Evolutionary conservation across 2,888 invertebrate species (phyloP).

Genomic region (Toxonevra muliebris): DNA sequence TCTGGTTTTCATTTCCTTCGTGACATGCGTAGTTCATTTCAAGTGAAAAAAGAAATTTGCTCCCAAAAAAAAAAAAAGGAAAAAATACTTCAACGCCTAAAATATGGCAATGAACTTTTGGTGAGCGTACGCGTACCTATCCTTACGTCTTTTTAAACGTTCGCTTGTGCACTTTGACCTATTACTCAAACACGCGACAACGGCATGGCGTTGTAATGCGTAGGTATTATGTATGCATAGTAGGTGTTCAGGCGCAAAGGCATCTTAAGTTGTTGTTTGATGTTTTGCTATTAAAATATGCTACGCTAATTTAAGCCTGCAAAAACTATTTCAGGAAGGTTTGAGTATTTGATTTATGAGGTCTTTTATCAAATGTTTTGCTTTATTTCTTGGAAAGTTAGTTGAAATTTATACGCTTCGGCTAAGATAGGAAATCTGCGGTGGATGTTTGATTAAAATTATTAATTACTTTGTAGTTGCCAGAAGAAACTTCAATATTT

Average conservation of each 20-base stretch:
- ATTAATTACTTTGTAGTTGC: too few species aligned
- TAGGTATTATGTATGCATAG: background rate
- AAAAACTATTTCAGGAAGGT: background rate
- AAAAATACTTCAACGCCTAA: background rate
- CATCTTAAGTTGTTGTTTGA: background rate
- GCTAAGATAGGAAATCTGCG: too few species aligned
- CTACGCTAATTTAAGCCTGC: background rate
- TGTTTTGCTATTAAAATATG: background rate
- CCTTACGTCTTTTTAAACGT: slow-evolving; percentile 2
- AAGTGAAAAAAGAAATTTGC: background rate
- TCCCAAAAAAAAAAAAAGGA: background rate
- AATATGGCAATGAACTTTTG: slow-evolving; percentile 42
- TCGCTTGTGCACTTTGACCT: slow-evolving; percentile 16
- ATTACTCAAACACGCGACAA: background rate
- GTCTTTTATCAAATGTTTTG: background rate
- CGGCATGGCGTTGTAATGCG: background rate
- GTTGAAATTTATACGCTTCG: too few species aligned
- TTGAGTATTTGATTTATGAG: background rate
- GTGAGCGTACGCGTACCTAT: slow-evolving; percentile 30
- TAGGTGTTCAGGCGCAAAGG: background rate
- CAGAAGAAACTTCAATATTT: too few species aligned
- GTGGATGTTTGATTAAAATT: too few species aligned
- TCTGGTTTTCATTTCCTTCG: background rate
- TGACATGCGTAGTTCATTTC: background rate
- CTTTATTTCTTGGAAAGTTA: background rate